phyloP scores from a whole-genome alignment of 1,140 invertebrate species.

The Onthophagus taurus region DNA sequence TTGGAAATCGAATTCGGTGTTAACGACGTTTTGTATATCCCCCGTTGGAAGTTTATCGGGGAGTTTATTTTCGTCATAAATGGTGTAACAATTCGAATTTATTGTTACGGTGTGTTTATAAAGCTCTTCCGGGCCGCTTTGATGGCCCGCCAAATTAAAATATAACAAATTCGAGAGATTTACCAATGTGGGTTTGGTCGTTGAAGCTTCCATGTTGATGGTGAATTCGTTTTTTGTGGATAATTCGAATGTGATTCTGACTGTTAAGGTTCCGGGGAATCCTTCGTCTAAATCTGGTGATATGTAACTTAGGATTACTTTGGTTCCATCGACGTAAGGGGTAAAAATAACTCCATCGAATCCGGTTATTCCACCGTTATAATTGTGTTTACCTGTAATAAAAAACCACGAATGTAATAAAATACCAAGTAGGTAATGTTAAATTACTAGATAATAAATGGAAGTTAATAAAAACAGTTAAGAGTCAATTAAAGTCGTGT shows the following conservation, averaged over 20 bases:
- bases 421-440: too few species aligned
- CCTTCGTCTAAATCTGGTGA: constrained; percentile 50
- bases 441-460: too few species aligned
- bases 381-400: constrained; percentile 32
- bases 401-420: background rate
- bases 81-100: constrained; percentile 52
- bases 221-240: constrained; percentile 49
- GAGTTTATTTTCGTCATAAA: constrained; percentile 45
- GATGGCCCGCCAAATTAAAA: constrained; percentile 60
- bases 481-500: too few species aligned
- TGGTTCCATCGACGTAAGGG: constrained; percentile 29
- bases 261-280: constrained; percentile 46
- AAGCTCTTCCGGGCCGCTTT: constrained; percentile 41
- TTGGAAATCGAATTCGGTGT: constrained; percentile 51
- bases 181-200: constrained; percentile 48
- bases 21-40: constrained; percentile 47
- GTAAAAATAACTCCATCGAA: constrained; percentile 56
- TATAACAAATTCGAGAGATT: constrained; percentile 58
- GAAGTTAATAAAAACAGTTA: too few species aligned
- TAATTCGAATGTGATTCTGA: constrained; percentile 49
- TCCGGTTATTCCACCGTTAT: constrained; percentile 51
- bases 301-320: constrained; percentile 45
- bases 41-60: constrained; percentile 57
- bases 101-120: constrained; percentile 52
- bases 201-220: constrained; percentile 49